phyloP scores from a whole-genome alignment of 1,140 invertebrate species.

The Bombyx mandarina region DNA sequence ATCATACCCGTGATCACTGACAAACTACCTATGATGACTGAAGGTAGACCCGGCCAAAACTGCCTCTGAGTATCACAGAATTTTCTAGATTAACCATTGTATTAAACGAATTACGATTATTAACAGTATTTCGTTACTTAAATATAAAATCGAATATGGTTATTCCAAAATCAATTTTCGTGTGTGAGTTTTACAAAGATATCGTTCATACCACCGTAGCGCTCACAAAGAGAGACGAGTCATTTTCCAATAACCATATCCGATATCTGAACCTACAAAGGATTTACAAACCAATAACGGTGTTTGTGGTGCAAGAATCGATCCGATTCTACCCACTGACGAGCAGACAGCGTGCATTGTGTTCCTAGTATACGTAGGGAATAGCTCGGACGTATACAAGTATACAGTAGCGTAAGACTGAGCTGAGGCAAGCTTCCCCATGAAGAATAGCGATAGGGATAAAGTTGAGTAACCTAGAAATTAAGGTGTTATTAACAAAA shows the following conservation, averaged over 20 bases:
- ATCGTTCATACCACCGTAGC: too few relatives aligned
- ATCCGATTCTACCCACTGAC: constrained; percentile 77
- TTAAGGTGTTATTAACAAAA: too few relatives aligned
- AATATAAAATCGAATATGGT: too few relatives aligned
- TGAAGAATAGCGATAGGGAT: constrained; percentile 36
- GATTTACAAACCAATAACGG: constrained; percentile 59
- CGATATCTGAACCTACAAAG: too few relatives aligned
- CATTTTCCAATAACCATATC: too few relatives aligned
- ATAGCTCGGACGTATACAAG: constrained; percentile 78
- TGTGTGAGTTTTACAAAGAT: too few relatives aligned
- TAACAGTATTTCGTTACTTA: too few relatives aligned
- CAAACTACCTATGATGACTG: constrained; percentile 17
- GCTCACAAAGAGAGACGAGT: too few relatives aligned
- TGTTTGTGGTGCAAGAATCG: constrained; percentile 78
- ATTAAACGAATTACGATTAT: too few relatives aligned
- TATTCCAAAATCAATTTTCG: too few relatives aligned
- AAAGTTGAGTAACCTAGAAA: constrained; percentile 11
- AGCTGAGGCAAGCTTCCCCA: constrained; percentile 75
- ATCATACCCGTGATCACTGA: constrained; percentile 16
- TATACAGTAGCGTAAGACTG: constrained; percentile 74
- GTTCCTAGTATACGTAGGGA: constrained; percentile 77
- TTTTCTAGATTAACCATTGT: too few relatives aligned
- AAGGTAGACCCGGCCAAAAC: constrained; percentile 25
- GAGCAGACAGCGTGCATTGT: constrained; percentile 77
- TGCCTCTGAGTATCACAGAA: constrained; percentile 8